Conservation (phyloP, 2,113 vertebrate species). For the Recurvirostra avosetta region DNA sequence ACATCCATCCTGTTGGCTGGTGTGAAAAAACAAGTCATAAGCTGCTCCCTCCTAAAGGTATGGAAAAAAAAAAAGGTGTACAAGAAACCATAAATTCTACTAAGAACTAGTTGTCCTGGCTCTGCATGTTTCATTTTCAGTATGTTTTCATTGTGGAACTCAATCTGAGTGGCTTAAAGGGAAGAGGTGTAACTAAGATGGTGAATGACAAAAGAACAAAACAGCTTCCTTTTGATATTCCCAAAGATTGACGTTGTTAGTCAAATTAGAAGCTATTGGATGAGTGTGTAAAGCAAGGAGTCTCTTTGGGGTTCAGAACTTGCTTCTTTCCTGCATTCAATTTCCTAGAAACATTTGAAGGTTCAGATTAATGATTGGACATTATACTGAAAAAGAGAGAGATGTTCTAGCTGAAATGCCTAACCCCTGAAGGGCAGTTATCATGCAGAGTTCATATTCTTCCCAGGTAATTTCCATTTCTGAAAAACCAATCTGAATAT, state of each 20-base stretch:
- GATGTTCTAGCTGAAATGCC: background rate
- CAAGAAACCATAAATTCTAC: background rate
- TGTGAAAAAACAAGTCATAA: constrained; percentile 90
- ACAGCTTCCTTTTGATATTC: background rate
- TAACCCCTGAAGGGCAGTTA: background rate
- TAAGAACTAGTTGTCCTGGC: background rate
- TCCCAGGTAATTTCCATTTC: constrained; percentile 38
- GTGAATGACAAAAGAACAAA: background rate
- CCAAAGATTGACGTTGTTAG: background rate
- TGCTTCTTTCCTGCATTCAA: background rate
- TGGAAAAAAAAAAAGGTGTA: background rate
- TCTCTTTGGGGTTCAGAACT: background rate
- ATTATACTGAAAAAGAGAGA: background rate
- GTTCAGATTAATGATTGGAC: constrained; percentile 37
- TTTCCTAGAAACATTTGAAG: constrained; percentile 19
- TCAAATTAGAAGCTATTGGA: background rate
- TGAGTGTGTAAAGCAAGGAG: background rate
- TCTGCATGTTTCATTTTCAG: background rate
- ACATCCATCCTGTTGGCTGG: constrained; percentile 88
- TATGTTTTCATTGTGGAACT: background rate
- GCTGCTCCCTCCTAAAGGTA: constrained; percentile 89
- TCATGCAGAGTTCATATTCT: constrained; percentile 20
- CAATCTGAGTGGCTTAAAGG: background rate
- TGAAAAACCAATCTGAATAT: constrained; percentile 16
- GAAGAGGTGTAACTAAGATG: background rate